A percentile compares a stretch with the other conserved stretches of the same genome.
phyloP scores from a whole-genome alignment of 2,888 invertebrate species.

The Pediacus dermestoides region DNA sequence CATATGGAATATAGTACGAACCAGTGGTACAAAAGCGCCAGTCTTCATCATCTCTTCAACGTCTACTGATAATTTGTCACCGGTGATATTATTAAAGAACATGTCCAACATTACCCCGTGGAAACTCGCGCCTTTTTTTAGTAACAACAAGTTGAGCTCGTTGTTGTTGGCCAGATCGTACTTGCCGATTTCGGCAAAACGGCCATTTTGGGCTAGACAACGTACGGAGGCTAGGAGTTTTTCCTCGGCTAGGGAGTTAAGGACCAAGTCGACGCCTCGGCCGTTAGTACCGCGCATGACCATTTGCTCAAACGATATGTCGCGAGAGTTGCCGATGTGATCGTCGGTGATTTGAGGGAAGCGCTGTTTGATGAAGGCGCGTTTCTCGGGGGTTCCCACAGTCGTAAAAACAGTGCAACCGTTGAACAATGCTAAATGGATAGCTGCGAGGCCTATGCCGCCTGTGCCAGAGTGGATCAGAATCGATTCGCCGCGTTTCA shows the following conservation, averaged over 20 bases:
- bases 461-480: slow-evolving; percentile 63
- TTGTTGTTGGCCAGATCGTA: slow-evolving; percentile 71
- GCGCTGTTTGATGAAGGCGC: slow-evolving; percentile 57
- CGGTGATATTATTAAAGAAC: slow-evolving; percentile 12
- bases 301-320: slow-evolving; percentile 83
- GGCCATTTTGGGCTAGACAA: slow-evolving; percentile 59
- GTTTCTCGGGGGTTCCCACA: slow-evolving; percentile 64
- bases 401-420: slow-evolving; percentile 69
- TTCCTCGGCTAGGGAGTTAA: slow-evolving; percentile 90
- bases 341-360: slow-evolving; percentile 48
- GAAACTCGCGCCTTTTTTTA: slow-evolving; percentile 70
- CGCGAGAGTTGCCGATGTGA: slow-evolving; percentile 62
- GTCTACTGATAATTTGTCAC: slow-evolving; percentile 10
- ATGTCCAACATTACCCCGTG: slow-evolving; percentile 73
- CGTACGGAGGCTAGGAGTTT: slow-evolving; percentile 72
- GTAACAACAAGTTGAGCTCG: slow-evolving; percentile 60
- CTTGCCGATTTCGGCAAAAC: slow-evolving; percentile 84
- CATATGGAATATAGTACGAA: slow-evolving; percentile 59
- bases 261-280: slow-evolving; percentile 82
- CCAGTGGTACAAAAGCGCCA: slow-evolving; percentile 68
- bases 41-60: slow-evolving; percentile 16
- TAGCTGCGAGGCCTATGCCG: slow-evolving; percentile 77
- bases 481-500: slow-evolving; percentile 47
- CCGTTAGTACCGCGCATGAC: slow-evolving; percentile 77
- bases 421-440: slow-evolving; percentile 62